These are phyloP conservation scores for Aphaenogaster floridana DNA, from an alignment of 1,140 invertebrate genomes.

Conservation along the genomic window DNA sequence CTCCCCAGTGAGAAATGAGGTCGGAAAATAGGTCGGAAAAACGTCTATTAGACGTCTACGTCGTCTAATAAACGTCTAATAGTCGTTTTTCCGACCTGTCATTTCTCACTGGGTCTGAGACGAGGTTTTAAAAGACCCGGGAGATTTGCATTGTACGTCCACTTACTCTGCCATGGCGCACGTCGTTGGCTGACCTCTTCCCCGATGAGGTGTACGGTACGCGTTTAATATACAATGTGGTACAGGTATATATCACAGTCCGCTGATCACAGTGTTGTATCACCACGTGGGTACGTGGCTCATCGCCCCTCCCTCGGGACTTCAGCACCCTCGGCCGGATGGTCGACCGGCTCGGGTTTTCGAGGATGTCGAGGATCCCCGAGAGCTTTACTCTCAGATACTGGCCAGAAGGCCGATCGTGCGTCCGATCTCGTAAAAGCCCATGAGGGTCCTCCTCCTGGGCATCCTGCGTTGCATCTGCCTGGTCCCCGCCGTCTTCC, in stretches of 20 bases:
- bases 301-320: slow-evolving; percentile 9
- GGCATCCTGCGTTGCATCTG: slow-evolving; percentile 72
- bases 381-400: slow-evolving; percentile 32
- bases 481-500: neutral
- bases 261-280: slow-evolving; percentile 70
- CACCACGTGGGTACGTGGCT: slow-evolving; percentile 5
- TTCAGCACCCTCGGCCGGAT: neutral
- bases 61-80: no score
- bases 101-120: neutral
- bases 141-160: neutral
- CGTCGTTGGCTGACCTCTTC: neutral
- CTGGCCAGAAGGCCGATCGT: slow-evolving; percentile 67
- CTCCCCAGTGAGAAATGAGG: no score
- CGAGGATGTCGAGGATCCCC: slow-evolving; percentile 32
- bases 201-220: slow-evolving; percentile 13
- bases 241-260: slow-evolving; percentile 75
- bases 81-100: no score
- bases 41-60: no score
- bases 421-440: slow-evolving; percentile 79
- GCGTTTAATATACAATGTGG: slow-evolving; percentile 22
- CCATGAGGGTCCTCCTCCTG: slow-evolving; percentile 72
- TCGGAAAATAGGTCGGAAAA: no score
- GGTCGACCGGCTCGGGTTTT: neutral
- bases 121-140: neutral
- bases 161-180: slow-evolving; percentile 76